phyloP scores from a whole-genome alignment of 1,140 invertebrate genomes.

The Trichogramma pretiosum region DNA sequence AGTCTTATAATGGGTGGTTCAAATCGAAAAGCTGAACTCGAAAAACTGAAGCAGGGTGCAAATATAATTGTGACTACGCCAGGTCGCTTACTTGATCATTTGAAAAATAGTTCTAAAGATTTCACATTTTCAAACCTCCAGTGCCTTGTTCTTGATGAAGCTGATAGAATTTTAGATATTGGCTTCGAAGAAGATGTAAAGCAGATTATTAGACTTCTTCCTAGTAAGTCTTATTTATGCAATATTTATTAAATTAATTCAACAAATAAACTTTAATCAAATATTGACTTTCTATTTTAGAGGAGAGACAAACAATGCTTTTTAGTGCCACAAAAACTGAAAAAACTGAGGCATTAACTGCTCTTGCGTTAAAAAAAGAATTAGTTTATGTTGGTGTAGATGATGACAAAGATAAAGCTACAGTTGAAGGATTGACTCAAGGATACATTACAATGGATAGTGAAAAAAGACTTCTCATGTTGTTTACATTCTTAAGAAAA shows the following conservation, averaged over 20 bases:
- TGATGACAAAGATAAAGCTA: slow-evolving; percentile 79
- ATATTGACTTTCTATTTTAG: slow-evolving; percentile 28
- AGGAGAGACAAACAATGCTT: no score
- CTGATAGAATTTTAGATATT: slow-evolving; percentile 95
- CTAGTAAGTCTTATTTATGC: slow-evolving; percentile 68
- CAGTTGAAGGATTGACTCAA: slow-evolving; percentile 92
- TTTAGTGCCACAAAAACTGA: slow-evolving; percentile 96
- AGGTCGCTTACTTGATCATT: slow-evolving; percentile 91
- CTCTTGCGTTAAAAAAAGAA: slow-evolving; percentile 87
- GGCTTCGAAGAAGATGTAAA: slow-evolving; percentile 99
- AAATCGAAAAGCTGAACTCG: slow-evolving; percentile 83
- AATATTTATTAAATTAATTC: slow-evolving; percentile 1
- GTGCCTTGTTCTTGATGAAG: slow-evolving; percentile 97
- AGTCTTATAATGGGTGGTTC: slow-evolving; percentile 95
- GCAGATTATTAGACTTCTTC: slow-evolving; percentile 89
- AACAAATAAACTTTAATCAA: no score
- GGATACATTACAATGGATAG: slow-evolving; percentile 91
- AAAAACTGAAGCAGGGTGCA: slow-evolving; percentile 88
- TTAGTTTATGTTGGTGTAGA: slow-evolving; percentile 93
- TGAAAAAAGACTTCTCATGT: slow-evolving; percentile 90
- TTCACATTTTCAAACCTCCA: slow-evolving; percentile 95
- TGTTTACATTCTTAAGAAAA: slow-evolving; percentile 99
- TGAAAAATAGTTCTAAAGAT: slow-evolving; percentile 91
- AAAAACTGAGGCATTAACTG: slow-evolving; percentile 85
- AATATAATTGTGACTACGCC: slow-evolving; percentile 99